phyloP scores from a whole-genome alignment of 2,797 vertebrate genomes.

The Acanthurus lineatus region DNA sequence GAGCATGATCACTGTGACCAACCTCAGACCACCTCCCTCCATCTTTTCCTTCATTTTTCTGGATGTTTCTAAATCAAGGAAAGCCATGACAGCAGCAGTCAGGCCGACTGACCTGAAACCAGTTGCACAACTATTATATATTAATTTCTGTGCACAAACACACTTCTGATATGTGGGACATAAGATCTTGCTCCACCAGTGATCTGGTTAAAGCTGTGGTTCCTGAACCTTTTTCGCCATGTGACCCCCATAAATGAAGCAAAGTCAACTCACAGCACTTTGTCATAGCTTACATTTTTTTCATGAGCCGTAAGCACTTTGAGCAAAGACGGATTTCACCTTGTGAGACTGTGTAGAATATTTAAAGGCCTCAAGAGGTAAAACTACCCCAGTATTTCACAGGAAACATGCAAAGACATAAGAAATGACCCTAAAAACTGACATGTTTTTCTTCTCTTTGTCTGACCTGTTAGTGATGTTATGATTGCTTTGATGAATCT shows the following conservation, averaged over 20 bases:
- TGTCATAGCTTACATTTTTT: background rate
- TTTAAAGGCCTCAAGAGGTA: background rate
- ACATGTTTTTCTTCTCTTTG: background rate
- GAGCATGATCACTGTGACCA: conserved; percentile 23
- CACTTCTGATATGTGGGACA: background rate
- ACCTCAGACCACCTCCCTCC: background rate
- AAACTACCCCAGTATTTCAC: too few relatives aligned
- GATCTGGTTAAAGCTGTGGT: conserved; percentile 3
- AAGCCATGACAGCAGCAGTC: background rate
- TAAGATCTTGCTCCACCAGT: background rate
- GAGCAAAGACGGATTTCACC: background rate
- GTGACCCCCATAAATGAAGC: background rate
- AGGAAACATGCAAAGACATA: background rate
- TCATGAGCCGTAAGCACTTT: background rate
- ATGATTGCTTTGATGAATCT: background rate
- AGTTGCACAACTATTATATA: background rate
- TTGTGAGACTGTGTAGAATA: background rate
- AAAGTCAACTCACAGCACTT: background rate
- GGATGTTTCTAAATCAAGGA: background rate
- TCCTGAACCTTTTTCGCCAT: background rate
- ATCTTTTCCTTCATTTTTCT: conserved; percentile 19
- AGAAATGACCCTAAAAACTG: background rate
- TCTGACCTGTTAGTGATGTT: background rate
- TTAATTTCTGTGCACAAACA: background rate
- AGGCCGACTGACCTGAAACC: background rate